Evolutionary conservation across 2,797 vertebrate genomes (phyloP).

Genomic region (Kryptopterus vitreolus): DNA sequence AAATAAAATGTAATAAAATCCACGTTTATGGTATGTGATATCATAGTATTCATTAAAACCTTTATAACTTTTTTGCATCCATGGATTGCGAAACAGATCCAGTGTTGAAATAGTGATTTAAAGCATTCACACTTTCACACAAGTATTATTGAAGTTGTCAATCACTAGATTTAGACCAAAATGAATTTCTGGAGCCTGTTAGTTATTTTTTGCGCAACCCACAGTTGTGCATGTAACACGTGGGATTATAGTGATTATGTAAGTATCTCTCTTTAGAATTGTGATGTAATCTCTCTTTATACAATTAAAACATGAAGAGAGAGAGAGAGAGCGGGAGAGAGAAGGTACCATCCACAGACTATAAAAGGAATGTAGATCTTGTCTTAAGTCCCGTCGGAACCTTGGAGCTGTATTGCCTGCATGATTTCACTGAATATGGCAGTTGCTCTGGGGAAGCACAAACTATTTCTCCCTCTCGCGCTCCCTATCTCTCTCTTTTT

Average conservation of each 20-base stretch:
- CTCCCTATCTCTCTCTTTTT: not conserved
- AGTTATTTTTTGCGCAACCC: not conserved
- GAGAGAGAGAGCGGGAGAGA: not conserved
- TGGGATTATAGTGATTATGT: not conserved
- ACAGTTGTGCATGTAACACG: not conserved
- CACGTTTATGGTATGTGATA: not conserved
- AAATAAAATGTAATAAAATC: not conserved
- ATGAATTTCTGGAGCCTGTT: not conserved
- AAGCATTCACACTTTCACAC: not conserved
- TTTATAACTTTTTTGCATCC: not conserved
- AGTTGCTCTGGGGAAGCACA: slow-evolving; percentile 6
- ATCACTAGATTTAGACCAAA: not conserved
- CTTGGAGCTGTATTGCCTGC: not conserved
- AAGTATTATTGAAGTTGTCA: not conserved
- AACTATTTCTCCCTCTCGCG: not conserved
- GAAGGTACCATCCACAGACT: not conserved
- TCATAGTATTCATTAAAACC: not conserved
- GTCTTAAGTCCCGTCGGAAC: not conserved
- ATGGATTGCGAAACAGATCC: not conserved
- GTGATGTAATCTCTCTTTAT: not conserved
- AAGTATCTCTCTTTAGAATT: not conserved
- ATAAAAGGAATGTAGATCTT: slow-evolving; percentile 19
- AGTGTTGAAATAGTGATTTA: not conserved
- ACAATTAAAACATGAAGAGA: not conserved
- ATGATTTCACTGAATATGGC: slow-evolving; percentile 21